These are phyloP conservation scores for Scaptomyza parva DNA, from an alignment of 2,888 invertebrate genomes.

Conservation along the genomic window DNA sequence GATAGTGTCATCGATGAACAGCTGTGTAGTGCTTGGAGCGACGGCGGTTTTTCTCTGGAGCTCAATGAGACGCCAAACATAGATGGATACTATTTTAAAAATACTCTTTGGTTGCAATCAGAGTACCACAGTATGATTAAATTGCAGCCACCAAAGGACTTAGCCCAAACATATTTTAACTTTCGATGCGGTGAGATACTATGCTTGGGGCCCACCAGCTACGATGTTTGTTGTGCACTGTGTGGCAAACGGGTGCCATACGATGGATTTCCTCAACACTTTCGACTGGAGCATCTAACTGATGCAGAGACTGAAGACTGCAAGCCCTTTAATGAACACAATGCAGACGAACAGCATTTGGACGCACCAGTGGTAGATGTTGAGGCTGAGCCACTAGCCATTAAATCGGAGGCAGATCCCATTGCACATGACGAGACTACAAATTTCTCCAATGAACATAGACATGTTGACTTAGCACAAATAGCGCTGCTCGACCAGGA, in stretches of 20 bases:
- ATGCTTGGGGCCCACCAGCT: conserved; percentile 68
- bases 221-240: conserved; percentile 72
- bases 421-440: conserved; percentile 50
- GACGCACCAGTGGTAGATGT: conserved; percentile 25
- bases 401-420: conserved; percentile 58
- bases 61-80: conserved; percentile 42
- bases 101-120: conserved; percentile 4
- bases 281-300: conserved; percentile 53
- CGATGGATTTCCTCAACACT: conserved; percentile 71
- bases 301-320: conserved; percentile 36
- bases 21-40: conserved; percentile 35
- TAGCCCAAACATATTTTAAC: conserved; percentile 53
- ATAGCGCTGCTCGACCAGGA: conserved; percentile 49
- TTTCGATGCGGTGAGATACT: conserved; percentile 80
- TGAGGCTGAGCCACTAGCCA: conserved; percentile 21
- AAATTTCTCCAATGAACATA: conserved; percentile 28
- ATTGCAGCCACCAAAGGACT: conserved; percentile 47
- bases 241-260: conserved; percentile 67
- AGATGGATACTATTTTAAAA: conserved; percentile 14
- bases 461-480: conserved; percentile 42
- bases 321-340: conserved; percentile 25
- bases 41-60: conserved; percentile 30
- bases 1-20: conserved; percentile 27
- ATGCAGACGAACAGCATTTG: conserved; percentile 26
- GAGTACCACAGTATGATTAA: conserved; percentile 69